These are phyloP conservation scores for Aix galericulata DNA, from an alignment of 2,113 vertebrate species.

Conservation along the genomic window DNA sequence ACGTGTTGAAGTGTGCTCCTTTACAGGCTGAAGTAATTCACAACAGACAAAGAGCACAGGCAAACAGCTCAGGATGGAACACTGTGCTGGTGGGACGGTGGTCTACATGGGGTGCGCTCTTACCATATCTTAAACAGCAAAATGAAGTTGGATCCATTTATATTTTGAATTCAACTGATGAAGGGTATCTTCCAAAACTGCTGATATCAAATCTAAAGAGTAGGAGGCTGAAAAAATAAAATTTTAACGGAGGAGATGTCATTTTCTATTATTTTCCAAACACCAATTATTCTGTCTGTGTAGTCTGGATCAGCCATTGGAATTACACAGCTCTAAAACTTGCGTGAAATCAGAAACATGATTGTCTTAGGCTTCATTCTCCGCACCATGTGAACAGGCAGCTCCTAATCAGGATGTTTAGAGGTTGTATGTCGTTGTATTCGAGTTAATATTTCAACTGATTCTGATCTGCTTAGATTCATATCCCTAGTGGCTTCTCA, in stretches of 20 bases:
- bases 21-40: not conserved
- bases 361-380: conserved; percentile 3
- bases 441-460: conserved; percentile 30
- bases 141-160: not conserved
- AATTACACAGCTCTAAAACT: conserved; percentile 25
- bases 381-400: not conserved
- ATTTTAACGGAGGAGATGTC: not conserved
- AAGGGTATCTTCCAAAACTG: not conserved
- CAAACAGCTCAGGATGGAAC: not conserved
- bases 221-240: not conserved
- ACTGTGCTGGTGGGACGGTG: not conserved
- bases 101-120: not conserved
- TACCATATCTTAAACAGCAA: not conserved
- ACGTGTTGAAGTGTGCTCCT: not conserved
- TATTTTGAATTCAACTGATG: not conserved
- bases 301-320: not conserved
- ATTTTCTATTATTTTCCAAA: not conserved
- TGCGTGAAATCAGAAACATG: conserved; percentile 41
- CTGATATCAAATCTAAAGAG: not conserved
- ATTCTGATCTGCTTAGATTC: conserved; percentile 22
- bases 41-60: not conserved
- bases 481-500: not conserved
- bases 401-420: not conserved
- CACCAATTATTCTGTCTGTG: not conserved
- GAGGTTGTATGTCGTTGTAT: not conserved